A percentile compares a stretch with the other conserved stretches of the same genome.
These are phyloP conservation scores for Hypena proboscidalis DNA, from an alignment of 2,888 invertebrate species.

Conservation along the genomic window DNA sequence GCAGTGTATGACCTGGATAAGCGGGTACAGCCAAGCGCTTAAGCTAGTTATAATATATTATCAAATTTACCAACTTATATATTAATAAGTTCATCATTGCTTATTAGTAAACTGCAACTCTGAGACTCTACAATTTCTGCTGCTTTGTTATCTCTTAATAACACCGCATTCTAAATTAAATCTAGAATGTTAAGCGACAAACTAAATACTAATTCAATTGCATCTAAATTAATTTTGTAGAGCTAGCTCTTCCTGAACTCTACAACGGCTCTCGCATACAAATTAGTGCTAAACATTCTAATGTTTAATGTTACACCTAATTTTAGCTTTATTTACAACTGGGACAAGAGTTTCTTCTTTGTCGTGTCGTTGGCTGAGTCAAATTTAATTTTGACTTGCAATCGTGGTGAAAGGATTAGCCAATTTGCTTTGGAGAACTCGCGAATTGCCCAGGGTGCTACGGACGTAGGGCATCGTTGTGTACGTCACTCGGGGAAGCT, in stretches of 20 bases:
- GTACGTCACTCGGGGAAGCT: too few relatives aligned
- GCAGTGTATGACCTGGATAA: too few relatives aligned
- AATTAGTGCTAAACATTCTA: constrained; percentile 24
- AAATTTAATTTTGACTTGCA: constrained; percentile 13
- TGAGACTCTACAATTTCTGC: too few relatives aligned
- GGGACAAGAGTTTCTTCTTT: constrained; percentile 6
- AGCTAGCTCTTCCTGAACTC: constrained; percentile 28
- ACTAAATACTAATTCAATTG: constrained; percentile 22
- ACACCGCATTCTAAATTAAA: constrained; percentile 2
- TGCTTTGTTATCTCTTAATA: background rate
- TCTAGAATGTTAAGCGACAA: constrained; percentile 6
- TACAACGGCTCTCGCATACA: constrained; percentile 19
- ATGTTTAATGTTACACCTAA: constrained; percentile 22
- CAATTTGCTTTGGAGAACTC: too few relatives aligned
- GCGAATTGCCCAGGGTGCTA: too few relatives aligned
- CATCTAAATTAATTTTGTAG: constrained; percentile 22
- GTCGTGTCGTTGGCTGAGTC: constrained; percentile 6
- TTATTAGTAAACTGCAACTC: too few relatives aligned
- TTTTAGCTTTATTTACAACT: constrained; percentile 15
- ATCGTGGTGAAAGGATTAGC: too few relatives aligned
- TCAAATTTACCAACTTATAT: too few relatives aligned
- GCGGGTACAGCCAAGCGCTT: too few relatives aligned
- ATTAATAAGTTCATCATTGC: too few relatives aligned
- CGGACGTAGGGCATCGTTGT: too few relatives aligned
- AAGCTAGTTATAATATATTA: too few relatives aligned